Percentiles rank a stretch among this genome's conserved stretches.
Conservation (phyloP, 2,113 vertebrate genomes). For the Nematolebias whitei region DNA sequence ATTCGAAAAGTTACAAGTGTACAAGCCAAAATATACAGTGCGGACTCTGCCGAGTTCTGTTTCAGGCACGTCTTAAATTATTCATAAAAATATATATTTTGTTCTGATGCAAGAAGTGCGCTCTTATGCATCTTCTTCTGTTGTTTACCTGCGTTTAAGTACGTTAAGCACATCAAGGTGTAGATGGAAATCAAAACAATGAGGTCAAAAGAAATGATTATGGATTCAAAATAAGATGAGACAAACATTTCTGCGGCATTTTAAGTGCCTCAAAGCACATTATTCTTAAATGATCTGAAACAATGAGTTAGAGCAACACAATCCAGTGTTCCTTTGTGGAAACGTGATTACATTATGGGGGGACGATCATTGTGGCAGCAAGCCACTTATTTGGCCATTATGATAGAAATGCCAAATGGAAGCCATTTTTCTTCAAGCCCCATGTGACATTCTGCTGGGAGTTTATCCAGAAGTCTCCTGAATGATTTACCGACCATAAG, state of each 20-base stretch:
- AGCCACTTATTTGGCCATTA: background rate
- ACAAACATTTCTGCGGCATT: background rate
- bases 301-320: too few relatives aligned
- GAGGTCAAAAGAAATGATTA: background rate
- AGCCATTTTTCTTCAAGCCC: background rate
- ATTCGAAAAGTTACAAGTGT: background rate
- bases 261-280: background rate
- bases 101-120: background rate
- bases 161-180: too few relatives aligned
- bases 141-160: background rate
- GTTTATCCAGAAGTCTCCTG: background rate
- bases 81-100: background rate
- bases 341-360: too few relatives aligned
- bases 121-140: background rate
- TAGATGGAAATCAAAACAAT: background rate
- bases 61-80: background rate
- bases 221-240: too few relatives aligned
- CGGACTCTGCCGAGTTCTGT: background rate
- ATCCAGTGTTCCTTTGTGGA: too few relatives aligned
- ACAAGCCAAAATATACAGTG: background rate
- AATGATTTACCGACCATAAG: background rate
- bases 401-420: background rate
- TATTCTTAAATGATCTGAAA: too few relatives aligned
- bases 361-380: too few relatives aligned
- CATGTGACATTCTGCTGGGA: background rate